Evolutionary conservation across 2,888 invertebrate species (phyloP).

Genomic region (Ectemnius continuus): DNA sequence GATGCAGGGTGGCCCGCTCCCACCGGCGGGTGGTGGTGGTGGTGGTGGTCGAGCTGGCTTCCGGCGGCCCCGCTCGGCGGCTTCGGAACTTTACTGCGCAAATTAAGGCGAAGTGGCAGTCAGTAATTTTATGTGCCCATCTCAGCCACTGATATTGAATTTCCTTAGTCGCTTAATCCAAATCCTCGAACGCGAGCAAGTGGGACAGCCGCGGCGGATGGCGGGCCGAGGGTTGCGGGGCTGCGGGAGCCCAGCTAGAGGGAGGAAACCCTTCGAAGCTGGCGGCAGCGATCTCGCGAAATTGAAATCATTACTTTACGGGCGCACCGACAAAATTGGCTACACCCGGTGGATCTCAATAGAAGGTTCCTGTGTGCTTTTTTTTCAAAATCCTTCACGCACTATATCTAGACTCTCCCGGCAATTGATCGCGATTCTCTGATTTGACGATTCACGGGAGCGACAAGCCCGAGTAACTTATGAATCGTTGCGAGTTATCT

Average conservation of each 20-base stretch:
- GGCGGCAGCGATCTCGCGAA: constrained; percentile 71
- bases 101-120: constrained; percentile 78
- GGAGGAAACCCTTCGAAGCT: constrained; percentile 47
- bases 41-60: constrained; percentile 17
- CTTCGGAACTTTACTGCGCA: constrained; percentile 74
- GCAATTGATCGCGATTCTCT: constrained; percentile 28
- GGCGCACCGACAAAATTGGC: constrained; percentile 71
- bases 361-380: constrained; percentile 52
- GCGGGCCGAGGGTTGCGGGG: constrained; percentile 9
- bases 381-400: constrained; percentile 56
- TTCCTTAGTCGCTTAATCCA: constrained; percentile 77
- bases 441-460: too few relatives aligned
- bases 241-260: constrained; percentile 10
- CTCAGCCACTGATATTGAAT: constrained; percentile 78
- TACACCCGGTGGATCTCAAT: constrained; percentile 59
- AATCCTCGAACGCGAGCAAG: constrained; percentile 66
- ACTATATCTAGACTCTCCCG: constrained; percentile 19
- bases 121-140: constrained; percentile 78
- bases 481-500: too few relatives aligned
- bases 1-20: constrained; percentile 10
- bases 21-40: constrained; percentile 16
- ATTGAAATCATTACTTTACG: constrained; percentile 77
- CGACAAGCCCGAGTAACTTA: too few relatives aligned
- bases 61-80: constrained; percentile 21
- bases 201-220: constrained; percentile 21